Base-by-base conservation (phyloP, 2,113 vertebrate genomes). In the Trogon melanurus region DNA sequence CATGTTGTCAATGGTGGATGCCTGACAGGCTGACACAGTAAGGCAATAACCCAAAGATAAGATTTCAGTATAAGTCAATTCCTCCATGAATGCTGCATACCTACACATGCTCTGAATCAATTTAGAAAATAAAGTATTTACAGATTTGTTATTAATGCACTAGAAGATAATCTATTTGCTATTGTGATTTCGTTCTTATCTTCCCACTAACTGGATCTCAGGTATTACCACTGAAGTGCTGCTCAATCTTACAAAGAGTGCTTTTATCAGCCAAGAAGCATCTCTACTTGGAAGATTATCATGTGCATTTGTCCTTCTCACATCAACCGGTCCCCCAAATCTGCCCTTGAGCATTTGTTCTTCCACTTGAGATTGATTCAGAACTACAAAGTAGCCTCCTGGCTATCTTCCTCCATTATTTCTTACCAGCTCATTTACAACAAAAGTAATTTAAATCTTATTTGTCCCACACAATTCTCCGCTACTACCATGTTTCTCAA, bases 281-380 rank as follows among this genome's bases (percentile, higher is more conserved):
- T 7, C 11, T 3, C 26, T 38, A 11, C 21, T 81, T 73, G 0
- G 3, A 84, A 70, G 21, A 45, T 34, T 58, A 48, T 38, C 10
- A 70, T 3, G 22, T 16, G 26, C 1, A 0, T 38, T 34, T 62
- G 23, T 61, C 13, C 8, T 74, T 61, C 27, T 65, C 3, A 0
- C 17, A 54, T 15, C 30, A 41, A 30, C 0, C 38, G 5, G 12
- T 15, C 27, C 26, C 20, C 18, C n/a, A 76, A 27, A 60, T 2
- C 22, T 29, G 9, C 12, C 53, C 66, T 66, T 36, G 2, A 60
- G 10, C 61, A 75, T 53, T 72, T 1, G 0, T 29, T 75, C 62
- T 23, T 79, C 34, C 38, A 36, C 25, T 57, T 57, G 57, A 75
- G 36, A 85, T 8, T 26, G 16, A 18, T 22, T 75, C 57, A 72